Conservation (phyloP, 2,888 invertebrate genomes). For the Alsophila aescularia region DNA sequence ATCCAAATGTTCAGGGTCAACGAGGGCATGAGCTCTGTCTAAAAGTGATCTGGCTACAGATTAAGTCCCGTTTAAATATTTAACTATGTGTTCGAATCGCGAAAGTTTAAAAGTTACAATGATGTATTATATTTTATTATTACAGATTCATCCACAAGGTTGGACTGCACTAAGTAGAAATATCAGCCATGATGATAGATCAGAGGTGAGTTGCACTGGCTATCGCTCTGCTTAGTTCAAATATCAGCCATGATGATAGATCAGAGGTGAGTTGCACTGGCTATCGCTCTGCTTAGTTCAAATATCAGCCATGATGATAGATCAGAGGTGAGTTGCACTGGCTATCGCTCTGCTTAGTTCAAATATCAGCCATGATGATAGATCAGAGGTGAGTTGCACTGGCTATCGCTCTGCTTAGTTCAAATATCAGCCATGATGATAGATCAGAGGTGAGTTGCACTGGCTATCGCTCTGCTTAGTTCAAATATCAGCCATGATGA, state of each 20-base stretch:
- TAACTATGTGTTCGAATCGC: too few species aligned
- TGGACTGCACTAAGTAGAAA: slow-evolving; percentile 95
- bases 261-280: slow-evolving; percentile 87
- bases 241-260: slow-evolving; percentile 93
- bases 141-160: slow-evolving; percentile 93
- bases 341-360: slow-evolving; percentile 88
- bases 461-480: too few species aligned
- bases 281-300: slow-evolving; percentile 88
- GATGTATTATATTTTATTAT: background rate
- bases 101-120: too few species aligned
- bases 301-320: slow-evolving; percentile 94
- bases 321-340: slow-evolving; percentile 87
- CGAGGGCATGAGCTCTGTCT: too few species aligned
- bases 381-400: slow-evolving; percentile 88
- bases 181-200: slow-evolving; percentile 92
- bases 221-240: slow-evolving; percentile 91
- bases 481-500: too few species aligned
- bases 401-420: too few species aligned
- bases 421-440: too few species aligned
- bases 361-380: slow-evolving; percentile 93
- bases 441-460: too few species aligned
- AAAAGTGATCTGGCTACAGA: too few species aligned
- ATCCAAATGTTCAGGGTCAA: too few species aligned
- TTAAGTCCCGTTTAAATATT: too few species aligned
- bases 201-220: slow-evolving; percentile 86